Evolutionary conservation across 1,140 invertebrate genomes (phyloP), one percentile per base, ranked within the genome.

Genomic region (Calycopis cecrops): DNA sequence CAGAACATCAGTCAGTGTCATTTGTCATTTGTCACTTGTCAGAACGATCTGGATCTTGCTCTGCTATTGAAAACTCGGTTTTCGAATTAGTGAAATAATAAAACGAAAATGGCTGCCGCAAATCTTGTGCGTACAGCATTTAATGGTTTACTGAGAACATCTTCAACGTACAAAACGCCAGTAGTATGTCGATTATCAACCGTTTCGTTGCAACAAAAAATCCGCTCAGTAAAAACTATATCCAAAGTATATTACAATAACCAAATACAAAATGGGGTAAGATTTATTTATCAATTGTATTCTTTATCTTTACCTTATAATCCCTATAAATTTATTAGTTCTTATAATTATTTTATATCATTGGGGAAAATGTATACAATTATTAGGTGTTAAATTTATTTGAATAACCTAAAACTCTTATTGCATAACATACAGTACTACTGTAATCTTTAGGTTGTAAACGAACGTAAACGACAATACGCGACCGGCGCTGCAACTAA

Each of bases 361-460:
- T 53, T 9, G 16, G 10, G 4, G 7, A n/a, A 9, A 54, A 47
- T 9, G 4, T 4, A 35, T 33, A 35, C n/a, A 35, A 16, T 18
- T 16, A 9, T 21, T 17, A 44, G 16, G 10, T 17, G 33, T 10
- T 54, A 16, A 35, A 44, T 52, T 34, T 52, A n/a, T 35, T 53
- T 55, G 54, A 65, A 82, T 86, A 86, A 86, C 81, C 81, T 75
- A 79, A 73, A 60, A 57, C 42, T 61, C 60, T 67, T 82, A 76
- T 86, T 86, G 81, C 83, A 86, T 86, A 86, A 85, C 83, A 69
- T 81, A 80, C 60, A 79, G 64, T 68, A 64, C 49, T 73, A 44
- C 60, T 75, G 48, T 59, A 65, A 78, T 85, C 77, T 85, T 80
- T 81, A 85, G 83, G 79, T 86, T 54, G 63, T 60, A 57, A 63